phyloP scores from a whole-genome alignment of 2,888 invertebrate genomes.

The Drosophila buzzatii region DNA sequence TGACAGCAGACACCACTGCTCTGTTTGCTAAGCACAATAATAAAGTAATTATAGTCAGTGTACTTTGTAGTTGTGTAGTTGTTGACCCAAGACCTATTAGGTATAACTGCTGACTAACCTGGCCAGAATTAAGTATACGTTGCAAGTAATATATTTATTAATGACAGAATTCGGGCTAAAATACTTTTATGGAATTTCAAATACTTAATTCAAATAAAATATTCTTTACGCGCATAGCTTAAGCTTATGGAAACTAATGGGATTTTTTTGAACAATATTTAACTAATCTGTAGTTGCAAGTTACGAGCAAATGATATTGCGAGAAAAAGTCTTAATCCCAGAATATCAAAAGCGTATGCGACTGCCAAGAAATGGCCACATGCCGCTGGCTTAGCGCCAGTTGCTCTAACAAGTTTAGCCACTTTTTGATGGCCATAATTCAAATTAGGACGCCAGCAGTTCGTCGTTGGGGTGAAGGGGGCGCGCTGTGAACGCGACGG shows the following conservation, averaged over 20 bases:
- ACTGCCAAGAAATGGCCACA: slow-evolving; percentile 58
- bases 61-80: background rate
- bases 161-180: background rate
- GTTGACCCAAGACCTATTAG: background rate
- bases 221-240: background rate
- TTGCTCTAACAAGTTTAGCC: slow-evolving; percentile 67
- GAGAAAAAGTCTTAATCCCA: slow-evolving; percentile 10
- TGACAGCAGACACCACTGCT: background rate
- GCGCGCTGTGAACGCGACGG: slow-evolving; percentile 13
- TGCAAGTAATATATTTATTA: background rate
- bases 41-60: background rate
- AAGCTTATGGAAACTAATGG: background rate
- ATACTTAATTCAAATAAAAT: background rate
- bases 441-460: slow-evolving; percentile 64
- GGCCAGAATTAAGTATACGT: background rate
- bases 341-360: slow-evolving; percentile 28
- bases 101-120: background rate
- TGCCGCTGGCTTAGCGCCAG: slow-evolving; percentile 61
- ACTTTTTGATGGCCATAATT: slow-evolving; percentile 77
- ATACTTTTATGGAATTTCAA: too few species aligned
- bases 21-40: background rate
- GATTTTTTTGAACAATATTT: background rate
- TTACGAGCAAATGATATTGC: slow-evolving; percentile 34
- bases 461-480: slow-evolving; percentile 3
- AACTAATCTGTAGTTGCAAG: slow-evolving; percentile 20